Conservation (phyloP, 2,113 vertebrate genomes). For the Sigmodon hispidus region DNA sequence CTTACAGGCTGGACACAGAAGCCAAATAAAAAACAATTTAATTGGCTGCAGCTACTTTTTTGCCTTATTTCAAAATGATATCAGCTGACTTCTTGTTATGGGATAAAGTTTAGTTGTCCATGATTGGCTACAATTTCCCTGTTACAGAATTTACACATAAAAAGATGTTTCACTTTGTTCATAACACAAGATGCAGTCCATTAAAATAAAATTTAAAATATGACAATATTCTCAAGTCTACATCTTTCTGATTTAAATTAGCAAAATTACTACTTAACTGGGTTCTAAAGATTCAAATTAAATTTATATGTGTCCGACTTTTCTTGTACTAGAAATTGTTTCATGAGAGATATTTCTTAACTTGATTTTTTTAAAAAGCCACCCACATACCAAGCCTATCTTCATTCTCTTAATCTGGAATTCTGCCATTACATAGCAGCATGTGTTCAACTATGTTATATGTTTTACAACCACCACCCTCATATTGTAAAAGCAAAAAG, state of each 20-base stretch:
- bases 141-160: not conserved
- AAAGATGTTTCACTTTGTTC: not conserved
- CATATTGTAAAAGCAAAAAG: conserved; percentile 42
- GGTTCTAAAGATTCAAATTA: not conserved
- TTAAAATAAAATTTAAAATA: not conserved
- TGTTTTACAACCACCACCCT: conserved; percentile 9
- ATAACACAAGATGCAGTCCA: not conserved
- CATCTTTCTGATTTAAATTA: not conserved
- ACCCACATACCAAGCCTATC: not conserved
- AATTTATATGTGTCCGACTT: not conserved
- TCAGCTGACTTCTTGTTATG: not conserved
- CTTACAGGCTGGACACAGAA: not conserved
- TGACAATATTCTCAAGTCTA: not conserved
- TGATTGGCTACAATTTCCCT: not conserved
- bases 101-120: not conserved
- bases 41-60: not conserved
- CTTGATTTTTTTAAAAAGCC: not conserved
- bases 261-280: not conserved
- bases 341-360: not conserved
- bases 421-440: conserved; percentile 26
- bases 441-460: conserved; percentile 27
- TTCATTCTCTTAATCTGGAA: conserved; percentile 48
- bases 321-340: conserved; percentile 14
- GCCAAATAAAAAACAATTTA: not conserved
- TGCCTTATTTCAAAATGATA: not conserved